Percentiles rank a stretch among this genome's conserved stretches.
Evolutionary conservation across 2,797 vertebrate genomes (phyloP).

Genomic region (Sebastolobus alascanus): DNA sequence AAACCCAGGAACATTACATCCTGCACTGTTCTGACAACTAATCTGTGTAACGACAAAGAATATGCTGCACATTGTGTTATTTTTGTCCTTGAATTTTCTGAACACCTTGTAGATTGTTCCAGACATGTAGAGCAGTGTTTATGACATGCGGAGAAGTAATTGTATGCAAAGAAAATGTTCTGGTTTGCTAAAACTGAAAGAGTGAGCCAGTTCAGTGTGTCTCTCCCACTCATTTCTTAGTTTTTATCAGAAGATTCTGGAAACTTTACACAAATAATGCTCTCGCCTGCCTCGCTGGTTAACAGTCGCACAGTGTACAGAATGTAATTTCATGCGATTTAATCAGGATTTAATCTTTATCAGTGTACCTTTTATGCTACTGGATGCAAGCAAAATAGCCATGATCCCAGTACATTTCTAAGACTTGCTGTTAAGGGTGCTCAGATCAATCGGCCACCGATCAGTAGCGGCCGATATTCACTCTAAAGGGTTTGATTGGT

Average conservation of each 20-base stretch:
- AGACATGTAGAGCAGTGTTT: slow-evolving; percentile 5
- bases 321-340: background rate
- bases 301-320: slow-evolving; percentile 4
- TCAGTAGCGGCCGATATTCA: background rate
- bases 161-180: slow-evolving; percentile 2
- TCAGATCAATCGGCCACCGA: background rate
- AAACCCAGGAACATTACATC: slow-evolving; percentile 19
- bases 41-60: background rate
- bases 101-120: slow-evolving; percentile 14
- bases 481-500: background rate
- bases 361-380: background rate
- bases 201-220: background rate
- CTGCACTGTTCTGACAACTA: slow-evolving; percentile 13
- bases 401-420: background rate
- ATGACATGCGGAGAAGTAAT: slow-evolving; percentile 14
- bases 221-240: background rate
- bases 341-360: slow-evolving; percentile 2
- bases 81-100: slow-evolving; percentile 4
- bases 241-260: slow-evolving; percentile 28
- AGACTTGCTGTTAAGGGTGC: background rate
- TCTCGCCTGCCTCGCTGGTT: background rate
- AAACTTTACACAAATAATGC: slow-evolving; percentile 9
- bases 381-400: background rate
- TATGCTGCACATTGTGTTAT: slow-evolving; percentile 15
- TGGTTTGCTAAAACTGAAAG: slow-evolving; percentile 18